Evolutionary conservation across 2,113 vertebrate species (phyloP).

Genomic region (Odocoileus hemionus): DNA sequence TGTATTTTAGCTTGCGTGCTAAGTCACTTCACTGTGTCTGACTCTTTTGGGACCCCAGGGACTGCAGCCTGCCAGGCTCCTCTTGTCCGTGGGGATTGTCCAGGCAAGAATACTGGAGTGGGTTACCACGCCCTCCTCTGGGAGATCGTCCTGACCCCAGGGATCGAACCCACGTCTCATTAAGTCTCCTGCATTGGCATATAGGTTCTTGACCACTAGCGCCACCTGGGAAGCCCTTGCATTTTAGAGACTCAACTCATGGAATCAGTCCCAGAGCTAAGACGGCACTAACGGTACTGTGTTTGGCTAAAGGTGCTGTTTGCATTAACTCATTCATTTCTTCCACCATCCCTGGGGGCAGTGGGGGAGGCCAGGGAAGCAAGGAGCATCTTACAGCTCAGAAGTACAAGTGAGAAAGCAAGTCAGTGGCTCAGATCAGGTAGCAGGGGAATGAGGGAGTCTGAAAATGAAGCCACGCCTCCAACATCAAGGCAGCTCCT

Average conservation of each 20-base stretch:
- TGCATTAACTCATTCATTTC: not conserved
- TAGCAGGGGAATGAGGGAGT: fast-evolving
- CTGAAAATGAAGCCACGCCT: not conserved
- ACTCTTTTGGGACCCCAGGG: not conserved
- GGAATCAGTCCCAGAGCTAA: not conserved
- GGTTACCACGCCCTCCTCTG: fast-evolving
- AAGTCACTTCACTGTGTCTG: not conserved
- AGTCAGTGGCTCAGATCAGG: not conserved
- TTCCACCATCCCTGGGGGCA: fast-evolving
- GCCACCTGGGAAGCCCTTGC: not conserved
- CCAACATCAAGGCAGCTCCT: not conserved
- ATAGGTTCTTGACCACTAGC: not conserved
- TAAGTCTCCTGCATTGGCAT: not conserved
- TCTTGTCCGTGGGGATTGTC: not conserved
- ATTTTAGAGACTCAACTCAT: fast-evolving
- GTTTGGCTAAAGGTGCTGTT: fast-evolving
- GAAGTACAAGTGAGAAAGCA: fast-evolving
- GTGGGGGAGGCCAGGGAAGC: fast-evolving
- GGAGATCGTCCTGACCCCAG: fast-evolving
- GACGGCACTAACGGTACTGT: fast-evolving
- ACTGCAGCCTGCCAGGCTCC: not conserved
- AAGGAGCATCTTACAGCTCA: not conserved
- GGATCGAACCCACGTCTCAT: fast-evolving
- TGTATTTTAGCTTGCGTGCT: fast-evolving
- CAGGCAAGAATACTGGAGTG: not conserved